Percentiles rank a stretch among this genome's conserved stretches.
Conservation (phyloP, 2,888 invertebrate genomes). For the Autographa pulchrina region DNA sequence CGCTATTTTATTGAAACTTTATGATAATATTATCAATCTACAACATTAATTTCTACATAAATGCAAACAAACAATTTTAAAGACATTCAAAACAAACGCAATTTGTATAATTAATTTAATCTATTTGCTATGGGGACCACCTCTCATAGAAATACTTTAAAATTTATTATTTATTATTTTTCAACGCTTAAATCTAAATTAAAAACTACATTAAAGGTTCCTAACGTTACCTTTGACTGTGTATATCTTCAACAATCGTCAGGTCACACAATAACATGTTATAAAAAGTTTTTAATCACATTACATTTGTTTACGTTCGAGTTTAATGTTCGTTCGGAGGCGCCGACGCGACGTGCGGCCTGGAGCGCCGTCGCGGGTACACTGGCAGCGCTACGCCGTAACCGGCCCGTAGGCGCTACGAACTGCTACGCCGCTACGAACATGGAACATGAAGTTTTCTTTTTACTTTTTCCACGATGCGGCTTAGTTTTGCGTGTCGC, state of each 20-base stretch:
- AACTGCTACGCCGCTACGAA: slow-evolving; percentile 43
- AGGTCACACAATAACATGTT: slow-evolving; percentile 60
- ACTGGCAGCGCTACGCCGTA: slow-evolving; percentile 63
- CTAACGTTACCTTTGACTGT: slow-evolving; percentile 55
- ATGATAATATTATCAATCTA: not conserved
- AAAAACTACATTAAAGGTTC: slow-evolving; percentile 9
- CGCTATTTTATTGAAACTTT: too few relatives aligned
- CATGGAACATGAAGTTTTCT: slow-evolving; percentile 43
- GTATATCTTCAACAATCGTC: slow-evolving; percentile 50
- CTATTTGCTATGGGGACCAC: not conserved
- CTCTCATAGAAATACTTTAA: not conserved
- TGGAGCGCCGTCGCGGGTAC: slow-evolving; percentile 61
- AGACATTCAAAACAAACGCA: not conserved
- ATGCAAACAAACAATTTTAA: not conserved
- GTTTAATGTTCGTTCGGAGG: slow-evolving; percentile 39
- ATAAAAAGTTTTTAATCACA: slow-evolving; percentile 67
- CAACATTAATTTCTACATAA: not conserved
- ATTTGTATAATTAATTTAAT: slow-evolving; percentile 4
- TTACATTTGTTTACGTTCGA: slow-evolving; percentile 71
- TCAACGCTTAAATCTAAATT: not conserved
- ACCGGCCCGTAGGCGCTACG: slow-evolving; percentile 47
- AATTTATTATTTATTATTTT: slow-evolving; percentile 7
- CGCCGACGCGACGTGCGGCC: slow-evolving; percentile 61
- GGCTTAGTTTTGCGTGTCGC: slow-evolving; percentile 21
- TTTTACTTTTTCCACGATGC: slow-evolving; percentile 25